These are phyloP conservation scores for Bradypus variegatus DNA, from an alignment of 2,797 vertebrate species.

Conservation along the genomic window DNA sequence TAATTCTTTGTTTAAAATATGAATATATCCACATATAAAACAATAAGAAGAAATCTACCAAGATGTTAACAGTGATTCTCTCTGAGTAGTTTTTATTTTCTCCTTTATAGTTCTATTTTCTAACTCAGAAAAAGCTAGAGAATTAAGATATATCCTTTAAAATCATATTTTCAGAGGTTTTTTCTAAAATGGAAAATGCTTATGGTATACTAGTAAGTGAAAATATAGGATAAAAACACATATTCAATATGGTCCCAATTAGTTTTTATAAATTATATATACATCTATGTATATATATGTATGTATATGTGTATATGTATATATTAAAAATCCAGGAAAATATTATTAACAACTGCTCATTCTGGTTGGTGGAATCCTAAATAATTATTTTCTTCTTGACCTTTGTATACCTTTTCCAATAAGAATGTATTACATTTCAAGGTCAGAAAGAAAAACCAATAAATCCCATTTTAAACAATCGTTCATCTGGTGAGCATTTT, in stretches of 20 bases:
- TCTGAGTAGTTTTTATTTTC: neutral
- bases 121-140: neutral
- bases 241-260: neutral
- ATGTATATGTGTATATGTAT: neutral
- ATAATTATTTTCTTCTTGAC: neutral
- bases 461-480: neutral
- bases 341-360: neutral
- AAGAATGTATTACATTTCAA: neutral
- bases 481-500: neutral
- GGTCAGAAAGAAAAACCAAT: neutral
- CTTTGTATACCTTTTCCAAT: neutral
- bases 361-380: neutral
- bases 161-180: neutral
- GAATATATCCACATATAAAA: neutral
- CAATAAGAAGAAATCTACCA: neutral
- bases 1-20: neutral
- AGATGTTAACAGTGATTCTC: neutral
- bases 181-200: neutral
- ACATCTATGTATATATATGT: too few relatives aligned
- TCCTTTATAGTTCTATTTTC: neutral
- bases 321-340: neutral
- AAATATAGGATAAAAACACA: neutral
- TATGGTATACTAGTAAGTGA: neutral
- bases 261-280: neutral
- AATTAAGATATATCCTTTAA: neutral